Conservation (phyloP, 1,140 invertebrate genomes). For the Lordiphosa mommai region DNA sequence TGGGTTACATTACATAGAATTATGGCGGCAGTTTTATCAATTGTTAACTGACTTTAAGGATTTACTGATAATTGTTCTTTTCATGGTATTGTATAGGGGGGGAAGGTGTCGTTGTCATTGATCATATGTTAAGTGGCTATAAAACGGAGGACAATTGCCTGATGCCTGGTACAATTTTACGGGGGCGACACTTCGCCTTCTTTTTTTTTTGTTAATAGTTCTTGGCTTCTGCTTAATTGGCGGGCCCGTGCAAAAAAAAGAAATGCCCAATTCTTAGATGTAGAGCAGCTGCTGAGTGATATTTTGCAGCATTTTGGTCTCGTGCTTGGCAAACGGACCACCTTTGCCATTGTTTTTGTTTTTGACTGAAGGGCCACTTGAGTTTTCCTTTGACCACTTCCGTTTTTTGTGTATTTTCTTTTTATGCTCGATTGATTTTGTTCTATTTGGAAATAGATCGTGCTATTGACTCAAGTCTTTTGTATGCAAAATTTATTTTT, state of each 20-base stretch:
- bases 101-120: slow-evolving; percentile 47
- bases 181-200: slow-evolving; percentile 34
- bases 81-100: slow-evolving; percentile 40
- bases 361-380: slow-evolving; percentile 39
- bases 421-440: slow-evolving; percentile 55
- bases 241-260: slow-evolving; percentile 35
- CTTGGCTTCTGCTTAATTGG: slow-evolving; percentile 73
- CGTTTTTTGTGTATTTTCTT: slow-evolving; percentile 52
- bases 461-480: slow-evolving; percentile 43
- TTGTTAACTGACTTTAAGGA: slow-evolving; percentile 74
- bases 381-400: slow-evolving; percentile 59
- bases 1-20: slow-evolving; percentile 71
- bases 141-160: slow-evolving; percentile 61
- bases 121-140: slow-evolving; percentile 77
- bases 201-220: slow-evolving; percentile 28
- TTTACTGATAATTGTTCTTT: slow-evolving; percentile 73
- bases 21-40: slow-evolving; percentile 72
- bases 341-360: slow-evolving; percentile 38
- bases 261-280: slow-evolving; percentile 6
- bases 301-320: slow-evolving; percentile 53
- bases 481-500: not conserved
- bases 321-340: slow-evolving; percentile 37
- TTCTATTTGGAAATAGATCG: slow-evolving; percentile 41
- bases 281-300: slow-evolving; percentile 26
- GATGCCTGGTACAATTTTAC: slow-evolving; percentile 19